phyloP scores from a whole-genome alignment of 2,888 invertebrate genomes.

The Orchesella flavescens region DNA sequence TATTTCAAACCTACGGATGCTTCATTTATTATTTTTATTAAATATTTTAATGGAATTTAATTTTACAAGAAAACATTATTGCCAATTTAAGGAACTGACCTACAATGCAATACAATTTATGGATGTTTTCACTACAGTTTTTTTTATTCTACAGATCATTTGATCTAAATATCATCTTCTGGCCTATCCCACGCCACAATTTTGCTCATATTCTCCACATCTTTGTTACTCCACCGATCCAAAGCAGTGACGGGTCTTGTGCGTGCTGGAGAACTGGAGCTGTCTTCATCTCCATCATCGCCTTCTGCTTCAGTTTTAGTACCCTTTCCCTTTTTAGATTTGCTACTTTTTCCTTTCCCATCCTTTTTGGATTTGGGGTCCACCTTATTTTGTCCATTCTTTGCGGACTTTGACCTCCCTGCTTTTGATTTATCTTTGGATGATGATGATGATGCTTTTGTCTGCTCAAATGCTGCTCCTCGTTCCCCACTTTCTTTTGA shows the following conservation, averaged over 20 bases:
- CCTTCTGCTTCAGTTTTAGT: constrained; percentile 23
- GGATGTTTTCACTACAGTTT: too few species aligned
- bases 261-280: constrained; percentile 34
- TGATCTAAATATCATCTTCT: constrained; percentile 75
- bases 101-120: too few species aligned
- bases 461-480: constrained; percentile 36
- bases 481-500: neutral
- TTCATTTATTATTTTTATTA: too few species aligned
- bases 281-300: constrained; percentile 73
- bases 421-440: constrained; percentile 27
- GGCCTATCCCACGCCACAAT: constrained; percentile 80
- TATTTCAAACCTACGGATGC: too few species aligned
- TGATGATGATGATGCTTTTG: neutral
- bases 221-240: constrained; percentile 84
- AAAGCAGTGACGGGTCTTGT: constrained; percentile 75
- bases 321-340: constrained; percentile 15
- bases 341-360: constrained; percentile 60
- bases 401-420: constrained; percentile 67
- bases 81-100: too few species aligned
- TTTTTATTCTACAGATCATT: too few species aligned
- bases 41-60: too few species aligned
- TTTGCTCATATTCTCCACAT: constrained; percentile 82
- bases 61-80: too few species aligned
- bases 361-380: constrained; percentile 56
- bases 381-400: constrained; percentile 66